These are phyloP conservation scores for Zoroaster sp. DNA, from an alignment of 53 echinoderm and acorn worm genomes.

Conservation along the genomic window DNA sequence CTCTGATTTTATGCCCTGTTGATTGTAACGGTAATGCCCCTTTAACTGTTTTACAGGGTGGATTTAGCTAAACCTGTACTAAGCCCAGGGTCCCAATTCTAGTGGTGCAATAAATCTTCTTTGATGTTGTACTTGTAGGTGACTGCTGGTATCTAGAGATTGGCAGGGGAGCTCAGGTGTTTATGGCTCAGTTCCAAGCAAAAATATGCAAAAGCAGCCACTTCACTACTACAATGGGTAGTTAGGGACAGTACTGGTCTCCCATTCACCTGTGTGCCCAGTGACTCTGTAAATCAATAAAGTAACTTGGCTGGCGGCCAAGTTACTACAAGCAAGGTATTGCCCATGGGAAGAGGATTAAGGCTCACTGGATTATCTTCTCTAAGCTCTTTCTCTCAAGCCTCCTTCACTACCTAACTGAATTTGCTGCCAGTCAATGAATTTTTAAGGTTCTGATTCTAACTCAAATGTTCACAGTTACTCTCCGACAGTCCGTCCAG, in stretches of 20 bases:
- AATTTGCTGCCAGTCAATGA: background rate
- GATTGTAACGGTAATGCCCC: too few species aligned
- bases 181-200: too few species aligned
- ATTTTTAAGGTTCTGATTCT: background rate
- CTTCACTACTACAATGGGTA: background rate
- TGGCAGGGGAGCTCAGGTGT: too few species aligned
- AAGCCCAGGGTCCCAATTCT: too few species aligned
- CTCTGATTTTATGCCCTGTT: too few species aligned
- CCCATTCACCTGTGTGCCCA: slow-evolving; percentile 21
- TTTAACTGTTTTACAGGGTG: too few species aligned
- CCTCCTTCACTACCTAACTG: background rate
- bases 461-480: too few species aligned
- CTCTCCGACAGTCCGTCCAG: too few species aligned
- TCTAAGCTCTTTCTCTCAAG: background rate
- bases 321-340: slow-evolving; percentile 26
- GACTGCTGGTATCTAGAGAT: too few species aligned
- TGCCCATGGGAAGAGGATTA: slow-evolving; percentile 45
- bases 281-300: slow-evolving; percentile 25
- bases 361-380: background rate
- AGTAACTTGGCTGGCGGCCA: slow-evolving; percentile 22
- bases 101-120: too few species aligned
- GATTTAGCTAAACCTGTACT: too few species aligned
- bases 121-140: too few species aligned
- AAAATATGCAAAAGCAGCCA: background rate
- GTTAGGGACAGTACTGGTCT: background rate